A percentile compares a stretch with the other conserved stretches of the same genome.
These are phyloP conservation scores for Apomyelois bistriatella DNA, from an alignment of 2,888 invertebrate genomes.

Conservation along the genomic window DNA sequence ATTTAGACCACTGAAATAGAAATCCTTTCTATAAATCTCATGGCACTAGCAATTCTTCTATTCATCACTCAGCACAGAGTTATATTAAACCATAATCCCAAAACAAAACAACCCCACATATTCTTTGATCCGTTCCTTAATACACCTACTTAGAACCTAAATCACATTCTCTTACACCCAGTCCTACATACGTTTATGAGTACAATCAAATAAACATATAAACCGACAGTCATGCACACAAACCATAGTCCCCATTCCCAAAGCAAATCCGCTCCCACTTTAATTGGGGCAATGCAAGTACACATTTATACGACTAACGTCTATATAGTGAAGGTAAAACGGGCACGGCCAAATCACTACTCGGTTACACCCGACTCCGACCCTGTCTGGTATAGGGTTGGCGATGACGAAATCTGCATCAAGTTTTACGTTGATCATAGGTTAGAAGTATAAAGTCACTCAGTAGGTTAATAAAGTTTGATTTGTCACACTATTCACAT, in stretches of 20 bases:
- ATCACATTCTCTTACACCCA: too few relatives aligned
- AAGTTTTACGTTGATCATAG: neutral
- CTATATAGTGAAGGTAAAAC: slow-evolving; percentile 10
- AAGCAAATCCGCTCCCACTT: slow-evolving; percentile 1
- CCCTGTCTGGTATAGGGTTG: neutral
- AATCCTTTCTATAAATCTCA: too few relatives aligned
- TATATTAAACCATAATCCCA: too few relatives aligned
- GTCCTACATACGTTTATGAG: too few relatives aligned
- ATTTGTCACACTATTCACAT: too few relatives aligned
- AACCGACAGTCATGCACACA: neutral
- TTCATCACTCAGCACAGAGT: too few relatives aligned
- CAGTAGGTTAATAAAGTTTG: too few relatives aligned
- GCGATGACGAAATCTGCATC: neutral
- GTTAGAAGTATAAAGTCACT: neutral
- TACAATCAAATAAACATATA: neutral
- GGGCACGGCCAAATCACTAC: slow-evolving; percentile 10
- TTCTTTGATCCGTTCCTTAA: too few relatives aligned
- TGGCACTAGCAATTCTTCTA: too few relatives aligned
- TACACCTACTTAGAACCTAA: too few relatives aligned
- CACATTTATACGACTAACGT: neutral
- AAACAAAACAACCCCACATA: too few relatives aligned
- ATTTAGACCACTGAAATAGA: too few relatives aligned
- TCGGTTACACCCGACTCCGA: neutral
- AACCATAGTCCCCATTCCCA: neutral
- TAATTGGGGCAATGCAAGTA: slow-evolving; percentile 6